Conservation (phyloP, 92 coral and sea anemone species). For the Palythoa caribaeorum region DNA sequence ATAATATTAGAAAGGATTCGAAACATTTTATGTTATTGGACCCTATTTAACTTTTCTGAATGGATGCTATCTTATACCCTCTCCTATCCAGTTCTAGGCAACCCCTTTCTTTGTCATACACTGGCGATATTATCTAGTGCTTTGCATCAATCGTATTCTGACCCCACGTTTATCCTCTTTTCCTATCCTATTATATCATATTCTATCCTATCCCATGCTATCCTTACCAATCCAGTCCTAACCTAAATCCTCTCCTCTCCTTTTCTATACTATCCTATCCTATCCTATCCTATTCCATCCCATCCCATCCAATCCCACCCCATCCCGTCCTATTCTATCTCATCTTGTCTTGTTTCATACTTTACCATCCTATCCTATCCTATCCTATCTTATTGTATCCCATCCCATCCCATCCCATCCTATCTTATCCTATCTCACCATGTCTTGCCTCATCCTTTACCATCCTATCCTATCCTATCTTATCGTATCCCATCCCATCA, state of each 20-base stretch:
- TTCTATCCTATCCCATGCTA: too few species aligned
- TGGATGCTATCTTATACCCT: too few species aligned
- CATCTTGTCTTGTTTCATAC: conserved; percentile 23
- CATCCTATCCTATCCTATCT: not conserved
- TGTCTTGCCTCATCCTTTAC: not conserved
- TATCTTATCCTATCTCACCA: not conserved
- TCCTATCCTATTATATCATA: too few species aligned
- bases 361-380: conserved; percentile 1
- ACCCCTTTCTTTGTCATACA: too few species aligned
- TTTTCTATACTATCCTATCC: conserved; percentile 35
- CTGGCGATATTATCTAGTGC: too few species aligned
- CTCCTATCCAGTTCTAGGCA: too few species aligned
- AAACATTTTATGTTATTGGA: too few species aligned
- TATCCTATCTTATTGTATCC: not conserved
- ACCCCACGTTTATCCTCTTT: too few species aligned
- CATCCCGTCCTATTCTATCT: not conserved
- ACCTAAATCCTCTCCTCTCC: not conserved
- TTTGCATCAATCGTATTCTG: too few species aligned
- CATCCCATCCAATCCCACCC: conserved; percentile 36
- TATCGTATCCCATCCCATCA: not conserved
- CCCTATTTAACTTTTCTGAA: too few species aligned
- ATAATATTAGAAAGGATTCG: too few species aligned
- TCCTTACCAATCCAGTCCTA: too few species aligned
- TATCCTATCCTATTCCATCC: conserved; percentile 25
- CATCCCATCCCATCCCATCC: not conserved